Percentiles rank a stretch among this genome's conserved stretches.
Conservation (phyloP, 2,888 invertebrate species). For the Amphipoea oculea region DNA sequence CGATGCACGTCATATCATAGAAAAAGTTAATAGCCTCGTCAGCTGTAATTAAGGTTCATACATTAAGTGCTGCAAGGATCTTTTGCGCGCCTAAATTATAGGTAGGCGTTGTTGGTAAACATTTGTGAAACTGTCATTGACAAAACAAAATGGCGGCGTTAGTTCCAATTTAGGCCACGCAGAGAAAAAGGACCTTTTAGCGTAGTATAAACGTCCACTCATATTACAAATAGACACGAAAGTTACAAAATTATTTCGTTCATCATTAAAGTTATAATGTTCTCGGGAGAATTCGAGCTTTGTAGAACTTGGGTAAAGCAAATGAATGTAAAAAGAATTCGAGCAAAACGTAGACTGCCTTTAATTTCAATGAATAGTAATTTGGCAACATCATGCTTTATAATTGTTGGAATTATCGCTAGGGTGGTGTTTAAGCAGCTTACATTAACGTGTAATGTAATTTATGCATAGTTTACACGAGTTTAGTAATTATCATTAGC, state of each 20-base stretch:
- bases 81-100: not conserved
- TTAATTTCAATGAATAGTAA: conserved; percentile 31
- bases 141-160: not conserved
- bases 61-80: not conserved
- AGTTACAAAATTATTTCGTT: conserved; percentile 37
- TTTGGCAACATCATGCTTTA: not conserved
- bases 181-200: not conserved
- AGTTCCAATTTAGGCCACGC: not conserved
- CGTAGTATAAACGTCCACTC: conserved; percentile 3
- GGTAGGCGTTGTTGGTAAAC: not conserved
- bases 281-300: conserved; percentile 32
- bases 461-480: not conserved
- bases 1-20: conserved; percentile 33
- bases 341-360: conserved; percentile 23
- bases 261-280: conserved; percentile 52
- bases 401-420: not conserved
- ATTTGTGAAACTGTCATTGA: not conserved
- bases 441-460: not conserved
- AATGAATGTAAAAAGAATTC: conserved; percentile 44
- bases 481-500: not conserved
- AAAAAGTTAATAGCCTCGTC: conserved; percentile 20
- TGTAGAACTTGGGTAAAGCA: conserved; percentile 30
- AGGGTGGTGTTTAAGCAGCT: not conserved
- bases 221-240: conserved; percentile 18
- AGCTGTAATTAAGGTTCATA: conserved; percentile 8